Conservation (phyloP, 2,113 vertebrate genomes). For the Cryptotis parvus region DNA sequence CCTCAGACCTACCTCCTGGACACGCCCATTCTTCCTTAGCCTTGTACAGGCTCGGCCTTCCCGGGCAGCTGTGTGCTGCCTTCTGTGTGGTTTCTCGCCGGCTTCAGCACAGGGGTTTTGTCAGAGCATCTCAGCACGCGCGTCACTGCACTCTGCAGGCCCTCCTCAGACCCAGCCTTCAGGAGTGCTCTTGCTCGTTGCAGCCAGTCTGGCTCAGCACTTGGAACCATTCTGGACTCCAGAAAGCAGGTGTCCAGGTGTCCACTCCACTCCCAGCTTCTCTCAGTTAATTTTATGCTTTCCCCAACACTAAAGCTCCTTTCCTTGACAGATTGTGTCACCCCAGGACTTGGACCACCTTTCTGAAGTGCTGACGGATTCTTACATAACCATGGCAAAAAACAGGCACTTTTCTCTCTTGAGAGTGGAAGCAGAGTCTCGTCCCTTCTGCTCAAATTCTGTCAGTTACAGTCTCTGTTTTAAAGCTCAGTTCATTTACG, state of each 20-base stretch:
- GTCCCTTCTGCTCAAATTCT: not conserved
- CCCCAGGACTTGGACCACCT: not conserved
- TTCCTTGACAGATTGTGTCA: not conserved
- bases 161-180: constrained; percentile 52
- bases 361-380: not conserved
- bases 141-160: too few relatives aligned
- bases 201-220: not conserved
- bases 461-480: not conserved
- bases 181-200: not conserved
- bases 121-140: constrained; percentile 53
- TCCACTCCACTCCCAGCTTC: not conserved
- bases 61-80: not conserved
- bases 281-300: not conserved
- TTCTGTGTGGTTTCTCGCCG: not conserved
- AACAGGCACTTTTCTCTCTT: constrained; percentile 12
- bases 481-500: not conserved
- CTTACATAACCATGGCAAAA: not conserved
- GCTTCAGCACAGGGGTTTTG: not conserved
- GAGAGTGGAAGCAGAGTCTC: not conserved
- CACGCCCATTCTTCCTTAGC: not conserved
- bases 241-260: not conserved
- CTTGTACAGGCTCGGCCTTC: not conserved
- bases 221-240: not conserved
- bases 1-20: constrained; percentile 23
- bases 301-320: not conserved